These are phyloP conservation scores for Crossaster papposus DNA, from an alignment of 53 echinoderm and acorn worm species.

Conservation along the genomic window DNA sequence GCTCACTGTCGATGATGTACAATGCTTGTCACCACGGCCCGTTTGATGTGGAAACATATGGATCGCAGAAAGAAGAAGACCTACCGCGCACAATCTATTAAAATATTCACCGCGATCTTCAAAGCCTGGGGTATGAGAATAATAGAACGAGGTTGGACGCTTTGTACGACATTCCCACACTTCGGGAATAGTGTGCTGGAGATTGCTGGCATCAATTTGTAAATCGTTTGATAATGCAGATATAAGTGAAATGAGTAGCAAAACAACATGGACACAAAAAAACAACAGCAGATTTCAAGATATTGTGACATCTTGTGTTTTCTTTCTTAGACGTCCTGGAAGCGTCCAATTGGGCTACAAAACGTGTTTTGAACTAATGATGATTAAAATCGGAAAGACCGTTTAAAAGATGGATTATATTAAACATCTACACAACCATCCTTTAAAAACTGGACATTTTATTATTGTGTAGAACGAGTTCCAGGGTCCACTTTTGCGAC, in stretches of 20 bases:
- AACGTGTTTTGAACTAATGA: too few relatives aligned
- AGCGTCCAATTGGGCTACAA: too few relatives aligned
- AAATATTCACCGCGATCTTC: not conserved
- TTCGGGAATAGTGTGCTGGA: not conserved
- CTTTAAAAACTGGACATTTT: too few relatives aligned
- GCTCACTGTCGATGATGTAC: conserved; percentile 15
- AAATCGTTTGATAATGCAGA: not conserved
- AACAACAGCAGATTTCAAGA: not conserved
- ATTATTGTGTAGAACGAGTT: too few relatives aligned
- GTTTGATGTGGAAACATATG: conserved; percentile 37
- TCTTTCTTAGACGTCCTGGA: not conserved
- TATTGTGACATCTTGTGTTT: not conserved
- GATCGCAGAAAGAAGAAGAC: not conserved
- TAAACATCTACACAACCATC: too few relatives aligned
- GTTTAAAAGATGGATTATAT: too few relatives aligned
- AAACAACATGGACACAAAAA: not conserved
- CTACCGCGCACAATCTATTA: conserved; percentile 19
- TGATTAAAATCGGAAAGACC: too few relatives aligned
- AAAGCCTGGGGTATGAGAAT: not conserved
- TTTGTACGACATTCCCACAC: not conserved
- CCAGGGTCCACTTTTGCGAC: too few relatives aligned
- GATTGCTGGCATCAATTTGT: not conserved
- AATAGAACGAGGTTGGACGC: not conserved
- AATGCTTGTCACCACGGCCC: conserved; percentile 30
- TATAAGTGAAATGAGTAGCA: not conserved